Evolutionary conservation across 2,113 vertebrate genomes (phyloP).

Genomic region (Riparia riparia): DNA sequence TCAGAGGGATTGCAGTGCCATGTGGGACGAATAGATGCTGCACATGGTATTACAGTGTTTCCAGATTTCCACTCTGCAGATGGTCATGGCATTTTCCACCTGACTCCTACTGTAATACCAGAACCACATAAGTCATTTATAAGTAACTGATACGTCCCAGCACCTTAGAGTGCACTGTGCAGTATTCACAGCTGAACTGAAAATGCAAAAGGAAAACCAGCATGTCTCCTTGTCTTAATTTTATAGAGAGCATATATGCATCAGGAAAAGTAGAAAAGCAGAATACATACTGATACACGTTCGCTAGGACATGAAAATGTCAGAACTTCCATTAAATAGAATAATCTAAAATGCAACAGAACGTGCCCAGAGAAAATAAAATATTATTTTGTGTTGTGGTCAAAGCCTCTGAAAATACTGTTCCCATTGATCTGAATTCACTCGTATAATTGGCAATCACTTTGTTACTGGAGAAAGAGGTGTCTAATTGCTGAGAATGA

Average conservation of each 20-base stretch:
- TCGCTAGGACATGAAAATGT: not conserved
- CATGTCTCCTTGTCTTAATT: not conserved
- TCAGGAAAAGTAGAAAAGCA: not conserved
- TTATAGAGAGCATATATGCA: not conserved
- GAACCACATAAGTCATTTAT: conserved; percentile 40
- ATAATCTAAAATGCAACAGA: not conserved
- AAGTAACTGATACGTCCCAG: conserved; percentile 20
- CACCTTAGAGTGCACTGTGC: not conserved
- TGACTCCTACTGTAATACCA: conserved; percentile 29
- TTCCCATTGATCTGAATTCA: not conserved
- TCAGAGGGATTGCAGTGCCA: not conserved
- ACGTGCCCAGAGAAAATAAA: not conserved
- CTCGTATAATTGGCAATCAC: not conserved
- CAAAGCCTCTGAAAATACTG: not conserved
- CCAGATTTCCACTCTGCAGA: conserved; percentile 16
- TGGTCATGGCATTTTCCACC: not conserved
- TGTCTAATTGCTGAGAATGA: conserved; percentile 30
- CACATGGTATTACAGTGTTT: not conserved
- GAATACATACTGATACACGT: not conserved
- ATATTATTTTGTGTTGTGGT: not conserved
- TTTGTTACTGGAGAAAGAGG: conserved; percentile 24
- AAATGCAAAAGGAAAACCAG: not conserved
- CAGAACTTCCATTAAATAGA: not conserved
- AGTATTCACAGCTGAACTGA: not conserved
- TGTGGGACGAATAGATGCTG: not conserved